A percentile compares a stretch with the other conserved stretches of the same genome.
Conservation (phyloP, 2,113 vertebrate species). For the Calidris pygmaea region DNA sequence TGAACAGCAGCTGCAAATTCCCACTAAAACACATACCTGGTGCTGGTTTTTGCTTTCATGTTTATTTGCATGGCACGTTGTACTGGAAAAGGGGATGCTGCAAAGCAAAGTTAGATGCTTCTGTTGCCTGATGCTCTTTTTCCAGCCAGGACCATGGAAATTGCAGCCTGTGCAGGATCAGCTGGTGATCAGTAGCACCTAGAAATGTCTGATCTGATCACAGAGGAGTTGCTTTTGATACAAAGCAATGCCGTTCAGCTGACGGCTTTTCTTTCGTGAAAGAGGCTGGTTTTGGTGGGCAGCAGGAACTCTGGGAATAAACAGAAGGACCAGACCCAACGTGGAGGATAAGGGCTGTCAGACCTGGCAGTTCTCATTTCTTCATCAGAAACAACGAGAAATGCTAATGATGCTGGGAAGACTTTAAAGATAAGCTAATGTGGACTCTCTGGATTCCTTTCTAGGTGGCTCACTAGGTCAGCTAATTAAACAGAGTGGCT, state of each 20-base stretch:
- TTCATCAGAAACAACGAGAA: not conserved
- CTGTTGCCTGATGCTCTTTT: not conserved
- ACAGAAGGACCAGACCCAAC: not conserved
- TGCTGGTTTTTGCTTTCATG: not conserved
- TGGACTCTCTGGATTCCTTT: conserved; percentile 42
- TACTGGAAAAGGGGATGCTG: not conserved
- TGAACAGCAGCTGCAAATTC: not conserved
- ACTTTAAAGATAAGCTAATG: not conserved
- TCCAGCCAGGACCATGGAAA: not conserved
- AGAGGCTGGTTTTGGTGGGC: not conserved
- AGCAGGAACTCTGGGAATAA: not conserved
- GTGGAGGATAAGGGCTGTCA: not conserved
- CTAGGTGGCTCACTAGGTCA: conserved; percentile 88
- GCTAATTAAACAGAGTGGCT: conserved; percentile 85
- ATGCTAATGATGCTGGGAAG: not conserved
- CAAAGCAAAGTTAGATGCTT: not conserved
- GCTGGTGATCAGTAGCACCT: not conserved
- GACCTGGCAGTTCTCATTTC: not conserved
- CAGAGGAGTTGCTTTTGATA: not conserved
- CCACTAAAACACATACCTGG: not conserved
- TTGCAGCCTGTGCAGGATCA: not conserved
- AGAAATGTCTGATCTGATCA: not conserved
- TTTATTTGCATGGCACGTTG: not conserved
- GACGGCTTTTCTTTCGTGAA: not conserved
- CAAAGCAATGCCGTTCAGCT: not conserved